These are phyloP conservation scores for Pelusios castaneus DNA, from an alignment of 2,113 vertebrate genomes.

Conservation along the genomic window DNA sequence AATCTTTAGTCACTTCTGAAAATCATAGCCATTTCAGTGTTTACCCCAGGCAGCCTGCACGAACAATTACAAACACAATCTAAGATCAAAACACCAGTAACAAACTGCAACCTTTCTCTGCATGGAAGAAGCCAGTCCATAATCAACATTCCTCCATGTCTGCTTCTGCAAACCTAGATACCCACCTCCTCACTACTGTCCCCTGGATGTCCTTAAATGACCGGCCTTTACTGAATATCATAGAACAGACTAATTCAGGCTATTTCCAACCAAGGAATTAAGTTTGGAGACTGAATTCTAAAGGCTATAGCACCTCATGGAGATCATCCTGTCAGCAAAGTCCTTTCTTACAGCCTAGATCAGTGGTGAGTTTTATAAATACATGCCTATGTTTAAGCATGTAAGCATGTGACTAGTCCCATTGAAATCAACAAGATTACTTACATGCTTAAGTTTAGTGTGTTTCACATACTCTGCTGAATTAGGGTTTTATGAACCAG, in stretches of 20 bases:
- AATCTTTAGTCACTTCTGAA: background rate
- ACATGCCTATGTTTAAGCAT: background rate
- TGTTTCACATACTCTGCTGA: background rate
- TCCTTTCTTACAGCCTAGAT: background rate
- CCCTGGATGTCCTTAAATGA: background rate
- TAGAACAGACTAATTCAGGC: background rate
- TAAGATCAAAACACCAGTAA: background rate
- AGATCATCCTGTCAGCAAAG: background rate
- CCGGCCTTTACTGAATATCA: background rate
- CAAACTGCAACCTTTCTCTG: background rate
- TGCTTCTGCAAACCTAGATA: no score
- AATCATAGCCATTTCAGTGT: background rate
- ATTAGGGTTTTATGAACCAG: background rate
- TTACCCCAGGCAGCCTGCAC: background rate
- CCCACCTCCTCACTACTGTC: background rate
- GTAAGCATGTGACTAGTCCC: background rate
- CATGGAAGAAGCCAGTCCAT: background rate
- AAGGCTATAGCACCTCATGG: background rate
- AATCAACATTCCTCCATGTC: no score
- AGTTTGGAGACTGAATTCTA: background rate
- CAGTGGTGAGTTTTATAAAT: background rate
- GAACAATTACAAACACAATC: background rate
- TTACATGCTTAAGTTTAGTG: background rate
- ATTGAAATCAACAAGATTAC: background rate
- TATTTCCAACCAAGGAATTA: background rate